A percentile compares a stretch with the other conserved stretches of the same genome.
These are phyloP conservation scores for Drosophila austrosaltans DNA, from an alignment of 2,888 invertebrate species.

Conservation along the genomic window DNA sequence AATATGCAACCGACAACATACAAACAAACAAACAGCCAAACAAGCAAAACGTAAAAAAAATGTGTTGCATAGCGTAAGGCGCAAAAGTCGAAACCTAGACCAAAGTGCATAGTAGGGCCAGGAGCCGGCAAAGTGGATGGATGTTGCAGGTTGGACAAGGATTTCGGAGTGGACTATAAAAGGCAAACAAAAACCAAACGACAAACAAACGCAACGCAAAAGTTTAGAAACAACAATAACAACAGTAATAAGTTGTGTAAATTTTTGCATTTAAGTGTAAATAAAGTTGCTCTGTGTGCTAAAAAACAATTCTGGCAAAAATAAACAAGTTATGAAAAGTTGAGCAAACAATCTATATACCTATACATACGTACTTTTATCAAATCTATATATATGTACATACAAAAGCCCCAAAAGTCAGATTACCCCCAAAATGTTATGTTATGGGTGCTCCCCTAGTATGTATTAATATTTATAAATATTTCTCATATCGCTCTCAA, in stretches of 20 bases:
- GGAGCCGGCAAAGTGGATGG: conserved; percentile 10
- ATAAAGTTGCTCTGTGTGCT: conserved; percentile 65
- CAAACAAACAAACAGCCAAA: conserved; percentile 46
- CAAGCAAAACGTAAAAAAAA: conserved; percentile 30
- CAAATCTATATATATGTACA: conserved; percentile 20
- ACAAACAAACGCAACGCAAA: conserved; percentile 54
- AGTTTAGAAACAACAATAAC: conserved; percentile 68
- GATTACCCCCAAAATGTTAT: not conserved
- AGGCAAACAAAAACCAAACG: conserved; percentile 56
- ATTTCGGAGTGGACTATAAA: conserved; percentile 42
- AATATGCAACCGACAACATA: conserved; percentile 70
- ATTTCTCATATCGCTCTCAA: not conserved
- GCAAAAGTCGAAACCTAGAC: conserved; percentile 25
- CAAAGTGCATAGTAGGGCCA: not conserved
- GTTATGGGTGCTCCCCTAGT: not conserved
- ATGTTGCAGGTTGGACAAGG: conserved; percentile 39
- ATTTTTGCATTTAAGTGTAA: conserved; percentile 75
- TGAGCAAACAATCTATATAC: conserved; percentile 41
- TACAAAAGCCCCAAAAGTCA: not conserved
- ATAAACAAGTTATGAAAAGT: conserved; percentile 51
- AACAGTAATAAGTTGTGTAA: conserved; percentile 74
- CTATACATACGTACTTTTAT: conserved; percentile 15
- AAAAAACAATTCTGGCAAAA: conserved; percentile 35
- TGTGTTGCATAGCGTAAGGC: conserved; percentile 62
- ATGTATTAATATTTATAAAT: conserved; percentile 7